phyloP scores from a whole-genome alignment of 2,797 vertebrate genomes.

The Onychomys leucogaster region DNA sequence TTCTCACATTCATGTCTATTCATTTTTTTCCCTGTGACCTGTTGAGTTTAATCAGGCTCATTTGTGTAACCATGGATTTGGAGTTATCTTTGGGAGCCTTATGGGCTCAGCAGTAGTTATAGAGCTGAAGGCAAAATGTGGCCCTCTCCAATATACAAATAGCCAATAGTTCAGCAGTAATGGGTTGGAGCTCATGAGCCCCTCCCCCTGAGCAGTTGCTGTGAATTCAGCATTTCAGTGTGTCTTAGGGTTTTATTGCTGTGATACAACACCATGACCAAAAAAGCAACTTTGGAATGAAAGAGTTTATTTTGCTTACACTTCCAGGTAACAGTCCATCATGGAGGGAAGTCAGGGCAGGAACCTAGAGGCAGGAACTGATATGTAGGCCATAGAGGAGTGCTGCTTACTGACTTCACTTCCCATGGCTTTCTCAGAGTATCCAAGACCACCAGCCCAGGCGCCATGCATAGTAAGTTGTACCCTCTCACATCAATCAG shows the following conservation, averaged over 20 bases:
- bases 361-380: neutral
- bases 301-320: neutral
- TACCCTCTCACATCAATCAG: neutral
- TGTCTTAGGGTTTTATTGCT: neutral
- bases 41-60: neutral
- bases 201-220: neutral
- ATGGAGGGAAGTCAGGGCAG: neutral
- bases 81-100: neutral
- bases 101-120: neutral
- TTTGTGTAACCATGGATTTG: neutral
- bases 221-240: neutral
- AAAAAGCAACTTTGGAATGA: neutral
- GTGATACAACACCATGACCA: neutral
- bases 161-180: neutral
- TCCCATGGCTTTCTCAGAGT: neutral
- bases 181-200: neutral
- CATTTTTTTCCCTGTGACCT: neutral
- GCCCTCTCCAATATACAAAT: neutral
- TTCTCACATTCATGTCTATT: neutral
- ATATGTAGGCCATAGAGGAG: neutral
- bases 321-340: neutral
- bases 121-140: neutral
- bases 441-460: neutral
- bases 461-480: neutral
- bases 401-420: neutral